A percentile compares a stretch with the other conserved stretches of the same genome.
Conservation (phyloP, 2,888 invertebrate genomes). For the Nephrocerus scutellatus region DNA sequence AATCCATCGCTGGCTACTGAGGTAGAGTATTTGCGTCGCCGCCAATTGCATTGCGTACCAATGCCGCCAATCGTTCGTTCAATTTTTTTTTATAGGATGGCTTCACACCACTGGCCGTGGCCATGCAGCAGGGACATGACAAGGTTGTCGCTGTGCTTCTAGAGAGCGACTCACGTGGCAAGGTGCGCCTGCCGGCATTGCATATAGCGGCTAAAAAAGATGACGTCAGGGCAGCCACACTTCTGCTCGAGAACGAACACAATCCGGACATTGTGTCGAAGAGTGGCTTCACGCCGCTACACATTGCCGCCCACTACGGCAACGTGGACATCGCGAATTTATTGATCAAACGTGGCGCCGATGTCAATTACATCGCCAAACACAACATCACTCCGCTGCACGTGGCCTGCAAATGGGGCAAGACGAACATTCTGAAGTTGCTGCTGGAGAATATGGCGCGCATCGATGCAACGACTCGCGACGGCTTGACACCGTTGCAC, state of each 20-base stretch:
- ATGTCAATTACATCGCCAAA: slow-evolving; percentile 93
- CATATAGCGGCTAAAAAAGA: slow-evolving; percentile 99
- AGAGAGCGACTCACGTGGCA: slow-evolving; percentile 94
- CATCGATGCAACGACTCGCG: slow-evolving; percentile 88
- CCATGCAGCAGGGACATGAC: slow-evolving; percentile 98
- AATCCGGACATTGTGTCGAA: slow-evolving; percentile 96
- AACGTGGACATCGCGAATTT: slow-evolving; percentile 89
- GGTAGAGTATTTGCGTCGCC: no score
- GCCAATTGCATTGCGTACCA: no score
- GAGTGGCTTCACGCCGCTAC: slow-evolving; percentile 96
- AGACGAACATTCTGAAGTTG: slow-evolving; percentile 83
- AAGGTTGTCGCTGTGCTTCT: slow-evolving; percentile 92
- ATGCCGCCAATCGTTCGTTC: no score
- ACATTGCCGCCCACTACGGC: slow-evolving; percentile 98
- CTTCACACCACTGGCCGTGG: slow-evolving; percentile 95
- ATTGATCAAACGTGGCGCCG: slow-evolving; percentile 82
- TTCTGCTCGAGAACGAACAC: slow-evolving; percentile 89
- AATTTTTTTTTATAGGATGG: slow-evolving; percentile 65
- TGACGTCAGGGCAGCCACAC: slow-evolving; percentile 90
- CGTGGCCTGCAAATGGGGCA: slow-evolving; percentile 98
- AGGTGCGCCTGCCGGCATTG: slow-evolving; percentile 89
- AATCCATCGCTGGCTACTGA: slow-evolving; percentile 96
- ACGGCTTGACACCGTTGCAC: slow-evolving; percentile 92
- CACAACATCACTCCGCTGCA: slow-evolving; percentile 98
- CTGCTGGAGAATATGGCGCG: slow-evolving; percentile 83